These are phyloP conservation scores for Panthera leo DNA, from an alignment of 2,113 vertebrate species.

Conservation along the genomic window DNA sequence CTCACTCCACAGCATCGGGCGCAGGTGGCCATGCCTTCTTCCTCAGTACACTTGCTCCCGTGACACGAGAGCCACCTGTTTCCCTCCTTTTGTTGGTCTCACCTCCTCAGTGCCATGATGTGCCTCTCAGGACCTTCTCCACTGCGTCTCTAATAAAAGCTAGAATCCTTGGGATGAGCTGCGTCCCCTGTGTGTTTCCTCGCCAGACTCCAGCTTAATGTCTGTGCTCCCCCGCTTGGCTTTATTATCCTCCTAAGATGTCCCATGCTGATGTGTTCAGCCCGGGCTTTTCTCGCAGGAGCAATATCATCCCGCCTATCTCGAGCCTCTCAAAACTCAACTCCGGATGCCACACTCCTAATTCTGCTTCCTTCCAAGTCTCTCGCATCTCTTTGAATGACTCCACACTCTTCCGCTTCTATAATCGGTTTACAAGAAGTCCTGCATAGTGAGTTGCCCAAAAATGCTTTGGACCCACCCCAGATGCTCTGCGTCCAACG, in stretches of 20 bases:
- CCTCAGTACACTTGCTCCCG: neutral
- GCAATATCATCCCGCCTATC: neutral
- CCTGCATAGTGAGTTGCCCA: neutral
- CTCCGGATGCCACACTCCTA: too few species aligned
- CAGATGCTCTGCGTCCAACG: neutral
- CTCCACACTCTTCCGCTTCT: neutral
- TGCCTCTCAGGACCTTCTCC: neutral
- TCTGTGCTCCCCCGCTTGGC: fast-evolving
- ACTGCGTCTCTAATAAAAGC: neutral
- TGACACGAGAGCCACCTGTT: neutral
- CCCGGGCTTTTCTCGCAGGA: neutral
- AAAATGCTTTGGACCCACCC: neutral
- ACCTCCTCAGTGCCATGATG: neutral
- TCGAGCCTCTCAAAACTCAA: neutral
- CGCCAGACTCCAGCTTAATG: neutral
- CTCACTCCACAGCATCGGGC: too few species aligned
- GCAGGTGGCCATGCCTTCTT: neutral
- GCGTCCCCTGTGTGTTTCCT: neutral
- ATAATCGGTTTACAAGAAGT: neutral
- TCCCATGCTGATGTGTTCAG: too few species aligned
- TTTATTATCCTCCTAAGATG: neutral
- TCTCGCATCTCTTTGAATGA: neutral
- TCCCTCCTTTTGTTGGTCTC: neutral
- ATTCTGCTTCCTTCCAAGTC: neutral
- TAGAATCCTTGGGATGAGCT: neutral